Base-by-base conservation (phyloP, 2,888 invertebrate species). In the Catonia carolina region DNA sequence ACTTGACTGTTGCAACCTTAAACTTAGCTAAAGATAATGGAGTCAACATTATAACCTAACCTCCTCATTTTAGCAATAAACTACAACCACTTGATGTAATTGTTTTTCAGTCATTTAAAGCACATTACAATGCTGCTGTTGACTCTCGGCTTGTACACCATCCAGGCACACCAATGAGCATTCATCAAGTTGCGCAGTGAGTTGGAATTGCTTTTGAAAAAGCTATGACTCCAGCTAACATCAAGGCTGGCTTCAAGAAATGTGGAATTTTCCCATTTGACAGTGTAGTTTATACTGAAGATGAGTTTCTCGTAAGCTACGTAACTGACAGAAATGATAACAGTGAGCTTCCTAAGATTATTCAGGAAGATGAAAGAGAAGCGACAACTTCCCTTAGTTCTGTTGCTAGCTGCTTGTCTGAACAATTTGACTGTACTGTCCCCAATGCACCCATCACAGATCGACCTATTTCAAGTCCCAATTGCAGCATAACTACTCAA, bases 31-130 rank as follows among this genome's bases (percentile, higher is more conserved):
- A 20, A 17, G 17, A 51, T 10, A 27, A n/a, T 18, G 51, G 51
- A 15, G 27, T 51, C 20, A 27, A 17, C 10, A 51, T 51, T 35
- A 36, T 51, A 2, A 51, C 36, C 10, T 31, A 20, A 2, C 51
- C 51, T 18, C 35, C 4, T 12, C 48, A 48, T 15, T 48, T n/a
- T 10, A 48, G 48, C 15, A 48, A 48, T 12, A 48, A 48, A 27
- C 51, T 51, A n/a, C 51, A 51, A 27, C 51, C 51, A 3, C 37
- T 51, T 4, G 36, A 51, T 12, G 3, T 51, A 2, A 18, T 20
- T 27, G 2, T 14, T 20, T 51, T 17, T 36, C 14, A 5, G 10
- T n/a, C 41, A 14, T 41, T 41, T 14, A 41, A 41, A 41, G 41
- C 41, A 14, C 15, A 41, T 5, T 41, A 41, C 41, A 41, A 41